phyloP scores from a whole-genome alignment of 2,888 invertebrate species.

The Melolontha melolontha region DNA sequence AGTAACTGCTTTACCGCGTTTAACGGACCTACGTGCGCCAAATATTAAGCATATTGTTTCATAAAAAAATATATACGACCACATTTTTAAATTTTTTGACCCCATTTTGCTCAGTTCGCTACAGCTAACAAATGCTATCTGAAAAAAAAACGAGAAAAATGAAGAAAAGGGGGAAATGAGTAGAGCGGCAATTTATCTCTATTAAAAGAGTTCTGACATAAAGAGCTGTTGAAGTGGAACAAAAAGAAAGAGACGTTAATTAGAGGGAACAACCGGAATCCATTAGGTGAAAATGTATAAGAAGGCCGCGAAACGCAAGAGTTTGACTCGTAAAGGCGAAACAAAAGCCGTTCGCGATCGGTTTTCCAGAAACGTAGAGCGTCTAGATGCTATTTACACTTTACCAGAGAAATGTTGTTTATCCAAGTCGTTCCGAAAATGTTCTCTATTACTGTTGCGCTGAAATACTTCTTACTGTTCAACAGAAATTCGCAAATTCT shows the following conservation, averaged over 20 bases:
- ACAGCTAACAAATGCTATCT: constrained; percentile 4
- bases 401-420: constrained; percentile 41
- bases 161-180: constrained; percentile 1
- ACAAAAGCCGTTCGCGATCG: constrained; percentile 41
- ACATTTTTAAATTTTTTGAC: constrained; percentile 28
- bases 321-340: constrained; percentile 36
- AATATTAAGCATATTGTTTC: constrained; percentile 39
- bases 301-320: constrained; percentile 31
- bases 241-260: constrained; percentile 33
- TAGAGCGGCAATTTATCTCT: constrained; percentile 24
- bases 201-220: constrained; percentile 32
- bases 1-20: constrained; percentile 38
- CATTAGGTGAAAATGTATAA: constrained; percentile 31
- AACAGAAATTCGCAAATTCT: constrained; percentile 13
- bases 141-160: constrained; percentile 2
- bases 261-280: constrained; percentile 36
- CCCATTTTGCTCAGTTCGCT: constrained; percentile 9
- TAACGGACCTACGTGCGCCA: constrained; percentile 36
- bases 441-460: constrained; percentile 41
- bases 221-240: constrained; percentile 16
- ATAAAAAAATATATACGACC: constrained; percentile 38
- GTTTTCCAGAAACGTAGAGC: constrained; percentile 35
- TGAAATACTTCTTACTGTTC: constrained; percentile 19
- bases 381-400: constrained; percentile 39
- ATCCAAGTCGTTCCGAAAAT: constrained; percentile 40